Percentiles rank a stretch among this genome's conserved stretches.
These are phyloP conservation scores for Hylaeus anthracinus DNA, from an alignment of 1,140 invertebrate genomes.

Conservation along the genomic window DNA sequence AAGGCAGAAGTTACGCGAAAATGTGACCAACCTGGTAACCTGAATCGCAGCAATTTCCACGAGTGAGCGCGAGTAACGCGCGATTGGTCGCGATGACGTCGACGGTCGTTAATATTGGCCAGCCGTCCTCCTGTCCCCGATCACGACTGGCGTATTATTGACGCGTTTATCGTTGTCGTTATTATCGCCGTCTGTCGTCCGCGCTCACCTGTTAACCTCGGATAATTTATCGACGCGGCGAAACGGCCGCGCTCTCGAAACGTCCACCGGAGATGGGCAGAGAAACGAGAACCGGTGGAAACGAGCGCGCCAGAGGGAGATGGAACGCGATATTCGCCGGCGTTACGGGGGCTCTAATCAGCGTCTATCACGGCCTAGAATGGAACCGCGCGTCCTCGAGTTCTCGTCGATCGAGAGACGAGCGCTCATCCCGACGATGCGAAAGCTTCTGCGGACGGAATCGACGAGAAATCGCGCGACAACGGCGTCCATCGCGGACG, in stretches of 20 bases:
- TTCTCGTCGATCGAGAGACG: conserved; percentile 36
- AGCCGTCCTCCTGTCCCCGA: conserved; percentile 20
- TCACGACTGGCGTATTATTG: conserved; percentile 51
- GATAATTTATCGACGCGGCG: conserved; percentile 66
- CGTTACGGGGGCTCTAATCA: conserved; percentile 60
- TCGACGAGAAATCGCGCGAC: background rate
- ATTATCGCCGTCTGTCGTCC: conserved; percentile 58
- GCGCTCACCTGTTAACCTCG: conserved; percentile 68
- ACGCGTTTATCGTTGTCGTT: conserved; percentile 61
- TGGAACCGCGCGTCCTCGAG: conserved; percentile 6
- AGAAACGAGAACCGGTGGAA: conserved; percentile 17
- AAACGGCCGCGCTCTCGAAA: conserved; percentile 64
- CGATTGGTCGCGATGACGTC: background rate
- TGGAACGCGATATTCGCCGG: conserved; percentile 21
- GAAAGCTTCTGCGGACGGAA: background rate
- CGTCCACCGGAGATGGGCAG: conserved; percentile 23
- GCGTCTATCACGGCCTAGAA: conserved; percentile 57
- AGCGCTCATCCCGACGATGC: no score
- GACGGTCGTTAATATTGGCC: conserved; percentile 32
- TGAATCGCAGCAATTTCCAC: conserved; percentile 4
- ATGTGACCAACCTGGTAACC: conserved; percentile 1
- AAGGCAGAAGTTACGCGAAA: no score
- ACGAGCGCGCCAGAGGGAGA: background rate
- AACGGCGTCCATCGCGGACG: background rate
- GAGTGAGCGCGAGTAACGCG: background rate